Evolutionary conservation across 2,113 vertebrate species (phyloP).

Genomic region (Amblyornis subalaris): DNA sequence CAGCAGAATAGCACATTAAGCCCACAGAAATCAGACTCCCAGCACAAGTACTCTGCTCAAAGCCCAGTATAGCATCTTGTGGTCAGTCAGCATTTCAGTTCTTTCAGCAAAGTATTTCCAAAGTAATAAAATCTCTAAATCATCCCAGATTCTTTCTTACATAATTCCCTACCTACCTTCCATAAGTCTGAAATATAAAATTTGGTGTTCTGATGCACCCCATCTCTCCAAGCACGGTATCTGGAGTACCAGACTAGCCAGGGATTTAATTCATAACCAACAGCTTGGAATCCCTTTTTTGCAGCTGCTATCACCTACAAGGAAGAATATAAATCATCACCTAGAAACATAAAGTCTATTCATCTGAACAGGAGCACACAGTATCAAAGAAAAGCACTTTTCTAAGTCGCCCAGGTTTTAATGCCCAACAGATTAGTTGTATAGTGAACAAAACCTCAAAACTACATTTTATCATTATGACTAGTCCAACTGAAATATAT

Average conservation of each 20-base stretch:
- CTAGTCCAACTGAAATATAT: neutral
- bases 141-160: neutral
- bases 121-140: neutral
- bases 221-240: constrained; percentile 86
- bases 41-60: neutral
- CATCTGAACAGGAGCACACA: neutral
- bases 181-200: constrained; percentile 92
- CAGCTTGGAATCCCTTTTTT: constrained; percentile 85
- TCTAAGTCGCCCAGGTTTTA: neutral
- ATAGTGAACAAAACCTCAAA: neutral
- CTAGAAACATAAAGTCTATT: neutral
- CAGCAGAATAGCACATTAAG: neutral
- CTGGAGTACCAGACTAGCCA: constrained; percentile 96
- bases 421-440: neutral
- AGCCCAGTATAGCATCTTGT: neutral
- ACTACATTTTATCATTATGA: neutral
- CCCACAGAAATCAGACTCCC: neutral
- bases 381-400: neutral
- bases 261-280: constrained; percentile 92
- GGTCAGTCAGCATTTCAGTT: neutral
- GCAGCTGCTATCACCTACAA: constrained; percentile 92
- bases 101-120: neutral
- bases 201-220: constrained; percentile 78
- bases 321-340: neutral
- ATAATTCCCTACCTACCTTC: constrained; percentile 79